Evolutionary conservation across 2,113 vertebrate genomes (phyloP).

Genomic region (Castor canadensis): DNA sequence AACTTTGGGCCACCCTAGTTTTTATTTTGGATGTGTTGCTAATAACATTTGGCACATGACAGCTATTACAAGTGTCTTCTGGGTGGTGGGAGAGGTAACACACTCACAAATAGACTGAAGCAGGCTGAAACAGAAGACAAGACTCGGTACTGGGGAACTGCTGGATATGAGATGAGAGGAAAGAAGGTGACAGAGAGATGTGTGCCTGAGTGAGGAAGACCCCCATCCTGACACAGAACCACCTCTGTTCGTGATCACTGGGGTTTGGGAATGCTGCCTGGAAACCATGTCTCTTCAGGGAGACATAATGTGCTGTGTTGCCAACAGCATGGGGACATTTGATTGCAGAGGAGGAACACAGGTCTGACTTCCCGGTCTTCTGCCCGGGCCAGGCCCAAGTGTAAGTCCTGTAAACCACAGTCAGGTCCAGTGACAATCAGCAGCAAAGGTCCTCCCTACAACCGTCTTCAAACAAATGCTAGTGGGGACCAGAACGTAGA

Average conservation of each 20-base stretch:
- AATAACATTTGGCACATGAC: not conserved
- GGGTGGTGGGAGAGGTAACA: rapidly evolving
- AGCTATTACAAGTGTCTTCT: not conserved
- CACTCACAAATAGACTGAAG: not conserved
- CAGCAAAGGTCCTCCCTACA: not conserved
- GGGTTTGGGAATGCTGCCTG: not conserved
- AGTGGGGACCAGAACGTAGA: not conserved
- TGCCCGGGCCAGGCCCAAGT: too few species aligned
- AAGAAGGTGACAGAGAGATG: not conserved
- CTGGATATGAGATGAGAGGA: not conserved
- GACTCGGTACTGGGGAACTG: not conserved
- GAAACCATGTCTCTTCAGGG: not conserved
- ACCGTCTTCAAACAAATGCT: too few species aligned
- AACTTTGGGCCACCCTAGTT: not conserved
- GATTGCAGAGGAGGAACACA: not conserved
- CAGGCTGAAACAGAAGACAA: not conserved
- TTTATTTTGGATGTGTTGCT: not conserved
- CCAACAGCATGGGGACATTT: rapidly evolving
- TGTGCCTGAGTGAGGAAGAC: not conserved
- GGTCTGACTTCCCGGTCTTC: not conserved
- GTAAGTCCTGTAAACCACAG: not conserved
- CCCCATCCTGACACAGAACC: not conserved
- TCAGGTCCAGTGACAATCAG: rapidly evolving
- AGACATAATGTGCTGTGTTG: not conserved
- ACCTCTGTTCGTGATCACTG: too few species aligned